Base-by-base conservation (phyloP, 2,113 vertebrate species). In the Stigmatopora argus region DNA sequence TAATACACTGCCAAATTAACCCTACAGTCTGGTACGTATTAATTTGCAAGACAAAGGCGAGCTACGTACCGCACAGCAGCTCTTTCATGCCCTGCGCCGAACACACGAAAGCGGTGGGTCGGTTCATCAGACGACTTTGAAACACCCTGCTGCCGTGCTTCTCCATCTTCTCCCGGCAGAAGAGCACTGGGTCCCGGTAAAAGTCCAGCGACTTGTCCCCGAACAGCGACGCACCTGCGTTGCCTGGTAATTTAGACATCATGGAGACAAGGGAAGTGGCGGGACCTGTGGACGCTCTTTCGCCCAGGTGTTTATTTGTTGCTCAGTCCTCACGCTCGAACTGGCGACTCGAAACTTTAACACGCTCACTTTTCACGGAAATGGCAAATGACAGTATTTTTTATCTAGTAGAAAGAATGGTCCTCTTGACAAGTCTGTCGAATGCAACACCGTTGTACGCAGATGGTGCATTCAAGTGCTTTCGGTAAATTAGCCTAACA, bases 161-260 rank as follows among this genome's bases (percentile, higher is more conserved):
- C 23, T 87, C 77, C 11, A 85, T 67, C 73, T 72, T 75, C 46
- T 73, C 76, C 63, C 51, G 66, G 67, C 74, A 88, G 77, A 90
- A 89, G 58, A 45, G 64, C 72, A 88, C 73, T 55, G 87, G 86
- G 60, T 88, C 86, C 60, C 83, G 77, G 74, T 89, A 90, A 31
- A 90, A 90, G 48, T 90, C 88, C 66, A 90, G 48, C 5, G 88
- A 86, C 47, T 85, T 87, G 70, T 89, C 87, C 4, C 86, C 83
- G 12, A 90, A 72, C 75, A 89, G 53, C 44, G 85, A 66, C 8
- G 81, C 72, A 31, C 89, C 87, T 55, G 83, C 77, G 35, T 66
- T 82, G 74, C 89, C 89, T 44, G 83, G 78, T 75, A 87, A 72
- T 70, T 85, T 85, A 38, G 85, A 76, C 89, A 89, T 89, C 31